Conservation (phyloP, 1,140 invertebrate species). For the Leptoteleia sp. region DNA sequence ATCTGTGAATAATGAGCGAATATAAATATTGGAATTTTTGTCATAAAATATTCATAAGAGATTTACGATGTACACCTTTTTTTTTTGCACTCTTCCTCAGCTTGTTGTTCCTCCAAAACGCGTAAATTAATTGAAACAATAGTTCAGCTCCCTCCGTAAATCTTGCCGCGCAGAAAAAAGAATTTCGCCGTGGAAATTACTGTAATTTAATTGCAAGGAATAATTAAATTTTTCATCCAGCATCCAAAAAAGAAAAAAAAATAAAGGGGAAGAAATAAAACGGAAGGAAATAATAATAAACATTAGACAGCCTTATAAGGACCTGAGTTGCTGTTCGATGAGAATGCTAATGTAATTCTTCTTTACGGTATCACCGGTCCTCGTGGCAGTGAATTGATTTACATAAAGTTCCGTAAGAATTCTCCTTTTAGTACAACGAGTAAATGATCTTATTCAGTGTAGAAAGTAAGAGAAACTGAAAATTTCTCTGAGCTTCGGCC, state of each 20-base stretch:
- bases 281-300: conserved; percentile 22
- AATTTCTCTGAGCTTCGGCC: conserved; percentile 63
- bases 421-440: conserved; percentile 54
- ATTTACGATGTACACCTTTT: too few species aligned
- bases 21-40: too few species aligned
- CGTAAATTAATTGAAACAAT: too few species aligned
- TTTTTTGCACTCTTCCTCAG: too few species aligned
- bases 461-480: conserved; percentile 64
- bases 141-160: too few species aligned
- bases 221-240: background rate
- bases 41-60: too few species aligned
- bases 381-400: conserved; percentile 51
- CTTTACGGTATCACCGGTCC: conserved; percentile 35
- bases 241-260: background rate
- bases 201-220: background rate
- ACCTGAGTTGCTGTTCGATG: conserved; percentile 16
- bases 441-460: conserved; percentile 62
- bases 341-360: conserved; percentile 51
- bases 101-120: too few species aligned
- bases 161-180: too few species aligned
- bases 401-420: conserved; percentile 60
- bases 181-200: too few species aligned
- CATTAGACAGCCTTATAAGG: conserved; percentile 7
- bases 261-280: conserved; percentile 4
- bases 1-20: too few species aligned